Percentiles rank a stretch among this genome's conserved stretches.
These are phyloP conservation scores for Camptogramma bilineatum DNA, from an alignment of 2,888 invertebrate species.

Conservation along the genomic window DNA sequence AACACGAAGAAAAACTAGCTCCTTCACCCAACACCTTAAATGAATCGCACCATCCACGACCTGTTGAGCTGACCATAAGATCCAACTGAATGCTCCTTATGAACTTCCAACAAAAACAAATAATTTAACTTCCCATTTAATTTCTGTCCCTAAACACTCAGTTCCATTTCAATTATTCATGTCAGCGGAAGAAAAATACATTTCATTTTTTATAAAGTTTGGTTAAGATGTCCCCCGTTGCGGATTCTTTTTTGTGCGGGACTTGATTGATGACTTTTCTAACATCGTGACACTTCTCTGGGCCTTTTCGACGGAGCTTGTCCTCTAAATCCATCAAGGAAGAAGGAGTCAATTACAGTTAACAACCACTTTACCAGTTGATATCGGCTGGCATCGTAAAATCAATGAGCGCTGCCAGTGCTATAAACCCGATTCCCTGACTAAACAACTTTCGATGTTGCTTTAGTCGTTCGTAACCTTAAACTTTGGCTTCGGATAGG, in stretches of 20 bases:
- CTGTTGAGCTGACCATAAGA: constrained; percentile 36
- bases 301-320: constrained; percentile 56
- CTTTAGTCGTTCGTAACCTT: constrained; percentile 5
- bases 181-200: constrained; percentile 59
- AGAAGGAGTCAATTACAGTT: constrained; percentile 60
- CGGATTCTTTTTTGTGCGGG: constrained; percentile 65
- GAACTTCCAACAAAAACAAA: constrained; percentile 38
- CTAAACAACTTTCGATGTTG: constrained; percentile 25
- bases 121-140: constrained; percentile 46
- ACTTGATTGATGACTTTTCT: constrained; percentile 78
- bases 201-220: constrained; percentile 63
- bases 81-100: constrained; percentile 37
- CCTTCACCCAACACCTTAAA: constrained; percentile 30
- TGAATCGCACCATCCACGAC: constrained; percentile 27
- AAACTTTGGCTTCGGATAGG: constrained; percentile 17
- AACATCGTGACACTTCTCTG: constrained; percentile 65
- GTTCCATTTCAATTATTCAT: constrained; percentile 63
- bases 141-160: constrained; percentile 49
- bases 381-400: constrained; percentile 29
- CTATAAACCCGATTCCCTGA: constrained; percentile 29
- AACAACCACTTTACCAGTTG: constrained; percentile 50
- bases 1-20: constrained; percentile 31
- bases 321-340: constrained; percentile 61
- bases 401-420: constrained; percentile 23
- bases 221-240: constrained; percentile 61